Evolutionary conservation across 2,888 invertebrate species (phyloP).

Genomic region (Hyalella azteca): DNA sequence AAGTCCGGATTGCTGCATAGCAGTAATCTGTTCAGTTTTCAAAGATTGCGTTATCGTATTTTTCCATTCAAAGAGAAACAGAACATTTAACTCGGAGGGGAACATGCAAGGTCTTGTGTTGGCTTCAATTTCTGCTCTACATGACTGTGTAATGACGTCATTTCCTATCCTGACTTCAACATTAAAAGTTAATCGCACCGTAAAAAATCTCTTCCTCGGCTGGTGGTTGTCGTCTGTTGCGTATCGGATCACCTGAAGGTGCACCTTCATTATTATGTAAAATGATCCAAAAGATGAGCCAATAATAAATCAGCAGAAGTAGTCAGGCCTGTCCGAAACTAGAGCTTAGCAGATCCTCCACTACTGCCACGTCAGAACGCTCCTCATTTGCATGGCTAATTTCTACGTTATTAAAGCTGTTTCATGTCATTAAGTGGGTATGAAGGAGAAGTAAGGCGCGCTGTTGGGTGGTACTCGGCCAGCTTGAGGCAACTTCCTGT

Average conservation of each 20-base stretch:
- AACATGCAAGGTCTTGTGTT: no score
- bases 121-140: no score
- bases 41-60: no score
- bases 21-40: no score
- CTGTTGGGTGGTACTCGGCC: neutral
- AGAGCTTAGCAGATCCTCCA: conserved; percentile 27
- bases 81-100: no score
- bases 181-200: neutral
- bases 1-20: no score
- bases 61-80: no score
- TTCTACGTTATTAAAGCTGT: conserved; percentile 36
- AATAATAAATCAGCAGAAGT: conserved; percentile 34
- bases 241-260: neutral
- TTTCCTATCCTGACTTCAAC: neutral
- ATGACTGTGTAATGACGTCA: neutral
- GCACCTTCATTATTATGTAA: conserved; percentile 33
- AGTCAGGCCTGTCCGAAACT: conserved; percentile 32
- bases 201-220: conserved; percentile 1
- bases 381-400: conserved; percentile 29
- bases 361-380: conserved; percentile 1
- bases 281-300: conserved; percentile 33
- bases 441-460: neutral
- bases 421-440: conserved; percentile 29
- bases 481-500: neutral
- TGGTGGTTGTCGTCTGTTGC: conserved; percentile 6